phyloP scores from a whole-genome alignment of 1,140 invertebrate genomes.

The Drosophila sp. region DNA sequence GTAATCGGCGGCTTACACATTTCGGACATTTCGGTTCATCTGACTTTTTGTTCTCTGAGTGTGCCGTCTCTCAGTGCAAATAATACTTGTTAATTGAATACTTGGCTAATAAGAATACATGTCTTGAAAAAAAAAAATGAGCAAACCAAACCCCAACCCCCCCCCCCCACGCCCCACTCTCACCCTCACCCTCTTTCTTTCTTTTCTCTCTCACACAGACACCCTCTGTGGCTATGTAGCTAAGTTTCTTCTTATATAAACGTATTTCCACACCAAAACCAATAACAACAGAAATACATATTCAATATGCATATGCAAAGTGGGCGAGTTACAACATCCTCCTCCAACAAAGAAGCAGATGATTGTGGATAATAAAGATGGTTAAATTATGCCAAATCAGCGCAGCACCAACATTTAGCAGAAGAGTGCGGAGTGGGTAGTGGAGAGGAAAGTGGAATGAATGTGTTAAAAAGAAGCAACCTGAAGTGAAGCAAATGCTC shows the following conservation, averaged over 20 bases:
- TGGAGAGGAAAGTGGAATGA: conserved; percentile 65
- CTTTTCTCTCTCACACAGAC: not conserved
- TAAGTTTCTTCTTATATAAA: conserved; percentile 44
- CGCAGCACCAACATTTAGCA: conserved; percentile 37
- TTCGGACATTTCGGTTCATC: not conserved
- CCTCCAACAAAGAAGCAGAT: conserved; percentile 56
- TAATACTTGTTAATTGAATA: conserved; percentile 67
- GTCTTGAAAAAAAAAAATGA: conserved; percentile 8
- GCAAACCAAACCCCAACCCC: not conserved
- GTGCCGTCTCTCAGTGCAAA: conserved; percentile 38
- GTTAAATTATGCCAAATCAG: conserved; percentile 70
- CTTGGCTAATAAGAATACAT: conserved; percentile 19
- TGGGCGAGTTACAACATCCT: conserved; percentile 21
- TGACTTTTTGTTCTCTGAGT: conserved; percentile 7
- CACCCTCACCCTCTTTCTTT: not conserved
- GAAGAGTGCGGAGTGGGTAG: conserved; percentile 16
- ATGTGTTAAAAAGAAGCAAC: conserved; percentile 48
- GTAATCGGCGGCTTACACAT: not conserved
- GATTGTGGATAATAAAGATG: conserved; percentile 14
- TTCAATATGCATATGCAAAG: conserved; percentile 38
- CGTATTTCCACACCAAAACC: conserved; percentile 49
- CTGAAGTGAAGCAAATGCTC: conserved; percentile 51
- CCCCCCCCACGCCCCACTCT: not conserved
- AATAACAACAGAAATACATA: conserved; percentile 28
- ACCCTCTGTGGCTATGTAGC: conserved; percentile 8